phyloP scores from a whole-genome alignment of 1,140 invertebrate genomes.

The Eriosoma lanigerum region DNA sequence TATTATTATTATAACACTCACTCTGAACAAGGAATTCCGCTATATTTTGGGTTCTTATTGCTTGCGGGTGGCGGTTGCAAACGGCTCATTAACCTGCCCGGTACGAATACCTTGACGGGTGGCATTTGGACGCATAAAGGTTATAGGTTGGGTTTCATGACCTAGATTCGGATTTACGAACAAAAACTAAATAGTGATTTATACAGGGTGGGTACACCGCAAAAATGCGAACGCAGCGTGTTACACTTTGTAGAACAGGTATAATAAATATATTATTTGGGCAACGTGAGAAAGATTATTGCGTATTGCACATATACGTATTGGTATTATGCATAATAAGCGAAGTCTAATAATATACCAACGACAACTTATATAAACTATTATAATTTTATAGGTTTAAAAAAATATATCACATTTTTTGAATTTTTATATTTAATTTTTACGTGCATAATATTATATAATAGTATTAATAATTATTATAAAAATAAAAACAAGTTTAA shows the following conservation, averaged over 20 bases:
- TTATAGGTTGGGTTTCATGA: not conserved
- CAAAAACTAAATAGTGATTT: not conserved
- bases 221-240: not conserved
- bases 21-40: constrained; percentile 8
- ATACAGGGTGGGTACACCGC: not conserved
- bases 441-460: no score
- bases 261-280: not conserved
- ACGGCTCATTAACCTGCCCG: constrained; percentile 35
- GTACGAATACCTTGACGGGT: constrained; percentile 1
- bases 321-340: no score
- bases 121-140: constrained; percentile 22
- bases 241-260: not conserved
- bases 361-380: no score
- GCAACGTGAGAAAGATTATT: not conserved
- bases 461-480: no score
- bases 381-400: no score
- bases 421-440: no score
- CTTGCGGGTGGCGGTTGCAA: not conserved
- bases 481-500: constrained; percentile 6
- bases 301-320: no score
- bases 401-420: no score
- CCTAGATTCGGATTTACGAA: constrained; percentile 16
- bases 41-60: constrained; percentile 49
- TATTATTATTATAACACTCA: no score
- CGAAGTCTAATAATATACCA: no score